phyloP scores from a whole-genome alignment of 2,888 invertebrate genomes.

The Terebella lapidaria region DNA sequence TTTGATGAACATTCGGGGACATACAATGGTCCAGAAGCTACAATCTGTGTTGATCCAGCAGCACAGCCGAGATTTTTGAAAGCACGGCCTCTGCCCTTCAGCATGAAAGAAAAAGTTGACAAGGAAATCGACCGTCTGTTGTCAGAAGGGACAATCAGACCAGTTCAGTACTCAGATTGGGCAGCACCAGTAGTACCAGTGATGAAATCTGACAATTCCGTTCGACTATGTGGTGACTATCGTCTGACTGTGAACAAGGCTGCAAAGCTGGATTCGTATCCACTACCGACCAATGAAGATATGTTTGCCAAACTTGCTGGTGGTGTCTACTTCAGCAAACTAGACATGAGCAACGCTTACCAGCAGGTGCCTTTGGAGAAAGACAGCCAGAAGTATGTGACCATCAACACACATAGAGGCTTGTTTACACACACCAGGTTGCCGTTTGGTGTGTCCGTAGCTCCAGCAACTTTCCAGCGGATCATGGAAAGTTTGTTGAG shows the following conservation, averaged over 20 bases:
- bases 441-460: neutral
- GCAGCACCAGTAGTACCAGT: no score
- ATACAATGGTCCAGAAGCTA: no score
- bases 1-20: no score
- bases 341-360: neutral
- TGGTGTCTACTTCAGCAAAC: no score
- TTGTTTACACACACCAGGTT: constrained; percentile 1
- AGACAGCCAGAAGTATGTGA: neutral
- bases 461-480: no score
- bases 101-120: constrained; percentile 6
- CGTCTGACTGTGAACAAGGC: neutral
- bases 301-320: no score
- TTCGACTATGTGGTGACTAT: constrained; percentile 22
- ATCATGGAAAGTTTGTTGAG: neutral
- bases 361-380: neutral
- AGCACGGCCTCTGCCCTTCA: constrained; percentile 2
- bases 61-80: neutral
- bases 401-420: constrained; percentile 6
- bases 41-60: no score
- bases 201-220: no score
- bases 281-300: constrained; percentile 20
- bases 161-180: no score
- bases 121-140: constrained; percentile 3
- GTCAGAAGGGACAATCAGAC: no score
- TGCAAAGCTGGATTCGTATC: constrained; percentile 22